These are phyloP conservation scores for Crocidura indochinensis DNA, from an alignment of 2,797 vertebrate species.

Conservation along the genomic window DNA sequence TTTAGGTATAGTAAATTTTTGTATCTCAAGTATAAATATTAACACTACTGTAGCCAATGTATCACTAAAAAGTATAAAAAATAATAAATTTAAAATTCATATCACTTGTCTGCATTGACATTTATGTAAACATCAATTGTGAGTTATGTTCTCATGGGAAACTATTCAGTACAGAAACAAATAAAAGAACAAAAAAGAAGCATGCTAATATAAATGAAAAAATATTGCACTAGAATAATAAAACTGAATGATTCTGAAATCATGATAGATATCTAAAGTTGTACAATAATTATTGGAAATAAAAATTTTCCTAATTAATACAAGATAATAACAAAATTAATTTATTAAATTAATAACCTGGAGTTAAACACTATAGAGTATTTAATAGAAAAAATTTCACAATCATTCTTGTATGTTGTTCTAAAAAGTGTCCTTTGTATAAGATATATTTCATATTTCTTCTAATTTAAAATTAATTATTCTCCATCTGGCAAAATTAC, in stretches of 20 bases:
- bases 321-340: conserved; percentile 37
- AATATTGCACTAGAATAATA: conserved; percentile 13
- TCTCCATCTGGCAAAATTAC: conserved; percentile 65
- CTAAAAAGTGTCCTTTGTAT: conserved; percentile 52
- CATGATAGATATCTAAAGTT: neutral
- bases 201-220: neutral
- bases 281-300: conserved; percentile 4
- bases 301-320: conserved; percentile 24
- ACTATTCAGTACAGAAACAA: neutral
- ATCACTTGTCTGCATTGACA: too few relatives aligned
- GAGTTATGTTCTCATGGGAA: neutral
- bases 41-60: too few relatives aligned
- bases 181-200: neutral
- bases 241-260: conserved; percentile 34
- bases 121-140: too few relatives aligned
- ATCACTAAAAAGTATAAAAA: too few relatives aligned
- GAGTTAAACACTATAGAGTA: conserved; percentile 51
- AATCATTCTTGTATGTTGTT: conserved; percentile 5
- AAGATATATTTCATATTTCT: conserved; percentile 39
- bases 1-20: too few relatives aligned
- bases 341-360: conserved; percentile 46
- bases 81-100: too few relatives aligned
- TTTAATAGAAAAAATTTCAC: conserved; percentile 34
- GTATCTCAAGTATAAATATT: too few relatives aligned
- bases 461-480: conserved; percentile 65